Conservation (phyloP, 2,113 vertebrate species). For the Ophiodon elongatus region DNA sequence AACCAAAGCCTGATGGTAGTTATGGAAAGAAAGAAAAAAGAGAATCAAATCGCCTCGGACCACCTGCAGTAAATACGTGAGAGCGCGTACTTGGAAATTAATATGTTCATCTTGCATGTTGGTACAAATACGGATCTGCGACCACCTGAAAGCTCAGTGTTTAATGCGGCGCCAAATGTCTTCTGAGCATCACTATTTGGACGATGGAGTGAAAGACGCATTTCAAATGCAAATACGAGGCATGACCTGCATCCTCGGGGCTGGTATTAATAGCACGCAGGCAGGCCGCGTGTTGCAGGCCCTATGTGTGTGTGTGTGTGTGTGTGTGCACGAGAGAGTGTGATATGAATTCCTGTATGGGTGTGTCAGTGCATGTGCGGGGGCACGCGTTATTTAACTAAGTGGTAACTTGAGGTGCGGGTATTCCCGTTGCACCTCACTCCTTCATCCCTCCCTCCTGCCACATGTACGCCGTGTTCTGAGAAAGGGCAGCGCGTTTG, state of each 20-base stretch:
- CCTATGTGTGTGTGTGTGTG: neutral
- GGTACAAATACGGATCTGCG: slow-evolving; percentile 14
- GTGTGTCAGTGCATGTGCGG: slow-evolving; percentile 58
- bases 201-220: slow-evolving; percentile 43
- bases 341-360: slow-evolving; percentile 48
- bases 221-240: slow-evolving; percentile 61
- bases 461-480: slow-evolving; percentile 82
- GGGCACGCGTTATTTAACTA: slow-evolving; percentile 64
- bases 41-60: slow-evolving; percentile 35
- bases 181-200: slow-evolving; percentile 60
- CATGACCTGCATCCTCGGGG: slow-evolving; percentile 60
- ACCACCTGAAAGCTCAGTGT: slow-evolving; percentile 49
- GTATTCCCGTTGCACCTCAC: slow-evolving; percentile 77
- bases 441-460: slow-evolving; percentile 60
- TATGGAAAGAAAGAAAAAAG: slow-evolving; percentile 26
- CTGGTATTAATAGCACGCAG: slow-evolving; percentile 67
- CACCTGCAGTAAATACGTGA: slow-evolving; percentile 49
- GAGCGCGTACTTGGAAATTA: slow-evolving; percentile 30
- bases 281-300: slow-evolving; percentile 12
- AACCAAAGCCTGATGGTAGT: slow-evolving; percentile 63
- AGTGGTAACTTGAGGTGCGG: slow-evolving; percentile 79
- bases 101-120: slow-evolving; percentile 40
- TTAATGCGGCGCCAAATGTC: slow-evolving; percentile 56
- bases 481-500: slow-evolving; percentile 85
- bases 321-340: slow-evolving; percentile 14